Evolutionary conservation across 1,140 invertebrate species (phyloP).

Genomic region (Chelonus insularis): DNA sequence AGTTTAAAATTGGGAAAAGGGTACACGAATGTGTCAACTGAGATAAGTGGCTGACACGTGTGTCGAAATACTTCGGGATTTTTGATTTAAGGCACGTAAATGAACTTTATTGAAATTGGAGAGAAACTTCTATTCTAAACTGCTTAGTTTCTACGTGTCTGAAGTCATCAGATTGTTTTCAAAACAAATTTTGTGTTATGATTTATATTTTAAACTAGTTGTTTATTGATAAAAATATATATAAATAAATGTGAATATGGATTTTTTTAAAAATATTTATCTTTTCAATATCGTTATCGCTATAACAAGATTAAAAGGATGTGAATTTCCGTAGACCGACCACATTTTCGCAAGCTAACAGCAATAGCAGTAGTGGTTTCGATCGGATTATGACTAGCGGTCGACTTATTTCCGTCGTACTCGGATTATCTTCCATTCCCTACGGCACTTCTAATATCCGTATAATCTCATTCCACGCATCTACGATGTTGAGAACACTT

Average conservation of each 20-base stretch:
- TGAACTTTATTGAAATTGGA: slow-evolving; percentile 56
- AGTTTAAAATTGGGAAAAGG: not conserved
- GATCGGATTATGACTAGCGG: slow-evolving; percentile 17
- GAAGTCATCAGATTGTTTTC: slow-evolving; percentile 1
- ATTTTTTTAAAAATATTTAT: too few relatives aligned
- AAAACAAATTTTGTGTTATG: too few relatives aligned
- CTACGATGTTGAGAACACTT: slow-evolving; percentile 9
- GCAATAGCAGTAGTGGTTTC: slow-evolving; percentile 12
- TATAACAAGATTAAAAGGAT: not conserved
- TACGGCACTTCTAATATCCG: slow-evolving; percentile 18
- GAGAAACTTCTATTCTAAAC: slow-evolving; percentile 43
- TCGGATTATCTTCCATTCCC: slow-evolving; percentile 13
- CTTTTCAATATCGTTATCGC: too few relatives aligned
- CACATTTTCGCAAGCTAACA: not conserved
- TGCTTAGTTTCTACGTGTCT: slow-evolving; percentile 37
- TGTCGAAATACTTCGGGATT: slow-evolving; percentile 48
- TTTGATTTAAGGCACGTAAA: slow-evolving; percentile 56
- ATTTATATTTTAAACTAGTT: too few relatives aligned
- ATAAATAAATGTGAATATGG: too few relatives aligned
- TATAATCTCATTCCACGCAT: slow-evolving; percentile 18
- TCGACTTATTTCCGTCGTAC: slow-evolving; percentile 19
- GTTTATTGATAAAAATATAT: not conserved
- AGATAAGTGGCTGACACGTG: slow-evolving; percentile 40
- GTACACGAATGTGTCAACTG: not conserved
- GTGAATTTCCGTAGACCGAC: not conserved